These are phyloP conservation scores for Linnaemya tessellans DNA, from an alignment of 2,888 invertebrate species.

Conservation along the genomic window DNA sequence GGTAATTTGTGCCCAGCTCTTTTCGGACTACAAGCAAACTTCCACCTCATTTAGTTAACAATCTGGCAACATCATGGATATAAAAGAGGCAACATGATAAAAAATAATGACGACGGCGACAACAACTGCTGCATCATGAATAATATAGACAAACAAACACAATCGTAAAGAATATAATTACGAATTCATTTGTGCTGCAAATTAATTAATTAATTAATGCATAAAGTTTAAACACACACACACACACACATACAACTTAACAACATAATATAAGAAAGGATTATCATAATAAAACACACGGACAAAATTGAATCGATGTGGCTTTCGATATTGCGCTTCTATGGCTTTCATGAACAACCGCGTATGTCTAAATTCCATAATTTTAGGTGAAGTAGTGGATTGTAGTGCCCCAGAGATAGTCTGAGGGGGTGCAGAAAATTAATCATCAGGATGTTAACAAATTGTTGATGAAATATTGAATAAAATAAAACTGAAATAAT, in stretches of 20 bases:
- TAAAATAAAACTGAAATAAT: no score
- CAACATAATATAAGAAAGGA: conserved; percentile 23
- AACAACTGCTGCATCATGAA: conserved; percentile 44
- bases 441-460: no score
- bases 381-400: no score
- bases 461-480: no score
- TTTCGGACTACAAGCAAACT: background rate
- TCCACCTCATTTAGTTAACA: background rate
- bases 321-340: background rate
- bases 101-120: conserved; percentile 62
- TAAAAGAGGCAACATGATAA: conserved; percentile 65
- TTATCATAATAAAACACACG: conserved; percentile 23
- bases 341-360: background rate
- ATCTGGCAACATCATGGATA: background rate
- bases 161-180: conserved; percentile 72
- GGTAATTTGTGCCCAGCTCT: no score
- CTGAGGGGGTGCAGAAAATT: no score
- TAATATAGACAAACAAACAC: conserved; percentile 46
- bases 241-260: conserved; percentile 5
- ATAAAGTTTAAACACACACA: conserved; percentile 47
- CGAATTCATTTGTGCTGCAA: conserved; percentile 74
- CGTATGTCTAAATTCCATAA: no score
- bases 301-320: background rate
- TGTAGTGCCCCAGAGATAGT: no score
- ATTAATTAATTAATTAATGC: conserved; percentile 74